phyloP scores from a whole-genome alignment of 2,888 invertebrate species.

The Chrysolina haemoptera region DNA sequence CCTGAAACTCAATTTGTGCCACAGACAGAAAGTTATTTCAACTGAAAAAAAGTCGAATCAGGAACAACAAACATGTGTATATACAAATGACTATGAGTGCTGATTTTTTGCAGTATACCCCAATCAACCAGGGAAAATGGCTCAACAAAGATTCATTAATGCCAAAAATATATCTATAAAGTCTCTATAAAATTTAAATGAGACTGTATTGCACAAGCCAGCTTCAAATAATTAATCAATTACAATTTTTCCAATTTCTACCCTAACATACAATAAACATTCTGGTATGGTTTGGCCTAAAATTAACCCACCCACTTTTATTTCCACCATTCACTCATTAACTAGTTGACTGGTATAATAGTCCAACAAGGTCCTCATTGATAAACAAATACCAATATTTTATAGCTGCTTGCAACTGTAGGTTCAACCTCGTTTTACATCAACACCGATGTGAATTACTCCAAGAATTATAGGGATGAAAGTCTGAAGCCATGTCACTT shows the following conservation, averaged over 20 bases:
- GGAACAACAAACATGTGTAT: slow-evolving; percentile 47
- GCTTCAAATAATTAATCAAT: no score
- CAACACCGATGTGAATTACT: not conserved
- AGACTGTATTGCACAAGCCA: slow-evolving; percentile 1
- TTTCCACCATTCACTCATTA: slow-evolving; percentile 21
- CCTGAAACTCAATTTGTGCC: slow-evolving; percentile 39
- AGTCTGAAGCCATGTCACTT: not conserved
- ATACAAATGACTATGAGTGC: slow-evolving; percentile 53
- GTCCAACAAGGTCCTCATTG: not conserved
- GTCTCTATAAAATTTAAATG: not conserved
- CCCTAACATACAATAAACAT: not conserved
- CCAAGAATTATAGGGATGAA: no score
- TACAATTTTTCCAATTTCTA: no score
- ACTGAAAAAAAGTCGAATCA: slow-evolving; percentile 27
- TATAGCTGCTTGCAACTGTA: not conserved
- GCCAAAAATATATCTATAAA: not conserved
- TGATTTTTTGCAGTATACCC: slow-evolving; percentile 29
- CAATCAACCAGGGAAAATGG: slow-evolving; percentile 20
- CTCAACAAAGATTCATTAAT: not conserved
- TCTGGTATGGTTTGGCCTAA: not conserved
- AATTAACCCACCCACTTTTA: not conserved
- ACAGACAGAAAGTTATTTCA: slow-evolving; percentile 30
- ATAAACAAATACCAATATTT: slow-evolving; percentile 11
- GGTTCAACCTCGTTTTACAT: not conserved
- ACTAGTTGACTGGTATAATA: slow-evolving; percentile 18